phyloP scores from a whole-genome alignment of 2,888 invertebrate species.

The Philonicus albiceps region DNA sequence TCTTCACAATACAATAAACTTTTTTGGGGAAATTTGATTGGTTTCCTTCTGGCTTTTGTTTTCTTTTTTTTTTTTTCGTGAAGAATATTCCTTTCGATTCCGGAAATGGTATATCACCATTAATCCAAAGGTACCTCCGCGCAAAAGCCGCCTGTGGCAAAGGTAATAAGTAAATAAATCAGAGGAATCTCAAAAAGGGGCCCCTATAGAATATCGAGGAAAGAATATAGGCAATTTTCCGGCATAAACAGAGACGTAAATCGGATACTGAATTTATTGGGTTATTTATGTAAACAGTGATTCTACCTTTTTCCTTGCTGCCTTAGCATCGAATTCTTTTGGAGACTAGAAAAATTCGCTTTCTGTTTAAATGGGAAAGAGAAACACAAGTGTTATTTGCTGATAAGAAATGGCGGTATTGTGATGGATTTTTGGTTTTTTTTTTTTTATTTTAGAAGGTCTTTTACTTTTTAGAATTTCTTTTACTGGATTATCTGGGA shows the following conservation, averaged over 20 bases:
- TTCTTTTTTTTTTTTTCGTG: no score
- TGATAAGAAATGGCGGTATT: neutral
- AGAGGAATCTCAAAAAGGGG: slow-evolving; percentile 6
- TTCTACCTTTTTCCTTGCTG: neutral
- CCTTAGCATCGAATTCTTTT: neutral
- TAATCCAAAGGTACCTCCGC: neutral
- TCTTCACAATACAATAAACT: neutral
- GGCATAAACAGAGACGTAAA: slow-evolving; percentile 25
- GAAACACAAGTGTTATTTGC: slow-evolving; percentile 11
- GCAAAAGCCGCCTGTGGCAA: neutral
- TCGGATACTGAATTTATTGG: slow-evolving; percentile 28
- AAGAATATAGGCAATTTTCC: slow-evolving; percentile 11
- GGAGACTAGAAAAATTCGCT: neutral
- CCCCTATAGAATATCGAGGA: neutral
- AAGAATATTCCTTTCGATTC: neutral
- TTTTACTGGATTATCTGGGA: neutral
- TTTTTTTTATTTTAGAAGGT: neutral
- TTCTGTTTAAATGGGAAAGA: neutral
- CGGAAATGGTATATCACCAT: neutral
- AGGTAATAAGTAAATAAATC: slow-evolving; percentile 21
- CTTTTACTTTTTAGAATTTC: neutral
- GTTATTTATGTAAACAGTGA: slow-evolving; percentile 25
- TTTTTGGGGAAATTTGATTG: slow-evolving; percentile 3
- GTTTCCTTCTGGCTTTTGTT: neutral
- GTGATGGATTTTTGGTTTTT: neutral